Base-by-base conservation (phyloP, 2,888 invertebrate species). In the Halictus quadricinctus region DNA sequence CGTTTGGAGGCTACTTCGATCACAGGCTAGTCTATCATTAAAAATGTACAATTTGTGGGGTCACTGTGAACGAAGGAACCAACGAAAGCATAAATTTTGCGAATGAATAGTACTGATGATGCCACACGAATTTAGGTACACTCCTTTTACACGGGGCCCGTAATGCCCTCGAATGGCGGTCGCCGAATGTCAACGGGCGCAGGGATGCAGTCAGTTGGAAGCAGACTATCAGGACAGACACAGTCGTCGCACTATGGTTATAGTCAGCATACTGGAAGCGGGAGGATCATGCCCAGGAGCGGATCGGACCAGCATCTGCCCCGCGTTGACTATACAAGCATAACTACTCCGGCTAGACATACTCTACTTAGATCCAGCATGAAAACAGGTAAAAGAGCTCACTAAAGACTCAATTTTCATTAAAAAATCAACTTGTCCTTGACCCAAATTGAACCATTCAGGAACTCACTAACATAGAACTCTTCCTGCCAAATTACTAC, bases 281-380 rank as follows among this genome's bases (percentile, higher is more conserved):
- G 95, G 50, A 94, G 96, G 79, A 95, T 96, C 78, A 96, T 98
- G 95, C 97, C 98, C 25, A 96, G 98, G 79, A 98, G 98, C 77
- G 98, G 98, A 41, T 98, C 98, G 69, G 98, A 98, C 95, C 98
- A 98, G 94, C 98, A 98, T 94, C 95, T 98, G 89, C 98, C 98
- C 13, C 96, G 98, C 78, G 97, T 98, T 15, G 98, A 98, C 95
- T 98, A 98, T 93, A 97, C 97, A 36, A 96, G 96, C 88, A 95
- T 96, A 88, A 96, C 96, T 75, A 96, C 96, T 72, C 95, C 96
- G 76, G 96, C 96, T 73, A 95, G 97, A 85, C 98, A 98, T 93
- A 97, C 97, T n/a, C 95, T 98, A 88, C 95, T 98, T 81, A 96
- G 97, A 85, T 97, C 97, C 83, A 97, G 97, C 93, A 95, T 98